Evolutionary conservation across 2,113 vertebrate species (phyloP).

Genomic region (Odocoileus virginianus): DNA sequence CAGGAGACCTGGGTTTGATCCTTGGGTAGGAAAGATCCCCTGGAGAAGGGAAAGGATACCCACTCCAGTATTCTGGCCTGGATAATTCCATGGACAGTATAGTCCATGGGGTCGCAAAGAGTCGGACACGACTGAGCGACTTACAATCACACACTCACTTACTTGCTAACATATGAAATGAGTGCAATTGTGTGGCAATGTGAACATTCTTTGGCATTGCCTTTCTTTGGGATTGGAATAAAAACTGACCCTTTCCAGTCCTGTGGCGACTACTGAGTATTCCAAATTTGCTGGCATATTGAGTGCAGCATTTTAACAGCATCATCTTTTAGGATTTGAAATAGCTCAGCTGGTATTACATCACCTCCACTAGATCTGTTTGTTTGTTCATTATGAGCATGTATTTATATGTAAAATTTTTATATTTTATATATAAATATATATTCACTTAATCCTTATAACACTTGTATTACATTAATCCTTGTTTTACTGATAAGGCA

Average conservation of each 20-base stretch:
- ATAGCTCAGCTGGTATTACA: background rate
- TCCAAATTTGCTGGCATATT: background rate
- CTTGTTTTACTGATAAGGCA: background rate
- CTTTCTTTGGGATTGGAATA: background rate
- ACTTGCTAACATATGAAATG: background rate
- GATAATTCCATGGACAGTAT: background rate
- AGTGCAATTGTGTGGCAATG: background rate
- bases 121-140: background rate
- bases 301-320: background rate
- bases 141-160: background rate
- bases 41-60: background rate
- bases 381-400: background rate
- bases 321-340: background rate
- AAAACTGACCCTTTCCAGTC: background rate
- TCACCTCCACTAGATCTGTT: background rate
- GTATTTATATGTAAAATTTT: background rate
- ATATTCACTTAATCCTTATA: background rate
- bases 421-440: background rate
- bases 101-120: background rate
- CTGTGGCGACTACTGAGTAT: background rate
- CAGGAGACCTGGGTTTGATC: background rate
- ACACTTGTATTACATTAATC: background rate
- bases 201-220: background rate
- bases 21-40: background rate
- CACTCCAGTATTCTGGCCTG: background rate